phyloP scores from a whole-genome alignment of 1,140 invertebrate species.

The Drosophila rufa region DNA sequence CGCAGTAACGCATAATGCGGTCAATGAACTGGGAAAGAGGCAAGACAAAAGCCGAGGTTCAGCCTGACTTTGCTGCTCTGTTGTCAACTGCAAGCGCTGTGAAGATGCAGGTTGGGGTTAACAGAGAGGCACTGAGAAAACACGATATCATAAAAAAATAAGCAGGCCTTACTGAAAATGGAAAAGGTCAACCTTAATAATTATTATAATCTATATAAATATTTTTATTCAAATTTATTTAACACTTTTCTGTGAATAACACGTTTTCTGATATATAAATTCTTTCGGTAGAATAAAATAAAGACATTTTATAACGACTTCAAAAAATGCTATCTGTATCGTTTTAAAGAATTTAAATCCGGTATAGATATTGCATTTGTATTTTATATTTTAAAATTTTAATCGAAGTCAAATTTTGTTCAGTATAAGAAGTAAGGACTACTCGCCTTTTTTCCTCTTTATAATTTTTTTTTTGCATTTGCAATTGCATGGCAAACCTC shows the following conservation, averaged over 20 bases:
- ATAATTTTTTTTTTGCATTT: conserved; percentile 44
- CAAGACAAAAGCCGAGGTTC: conserved; percentile 39
- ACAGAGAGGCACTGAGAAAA: conserved; percentile 1
- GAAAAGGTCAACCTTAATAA: too few species aligned
- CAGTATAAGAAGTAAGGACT: conserved; percentile 21
- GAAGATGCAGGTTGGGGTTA: conserved; percentile 36
- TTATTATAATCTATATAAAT: too few species aligned
- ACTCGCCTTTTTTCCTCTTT: conserved; percentile 25
- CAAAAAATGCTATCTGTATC: too few species aligned
- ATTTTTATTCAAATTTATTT: too few species aligned
- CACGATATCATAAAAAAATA: not conserved
- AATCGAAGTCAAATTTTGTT: not conserved
- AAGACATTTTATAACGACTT: too few species aligned
- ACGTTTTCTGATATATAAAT: too few species aligned
- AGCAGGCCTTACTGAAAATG: too few species aligned
- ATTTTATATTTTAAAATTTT: too few species aligned
- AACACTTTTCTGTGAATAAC: too few species aligned
- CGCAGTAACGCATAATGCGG: conserved; percentile 68
- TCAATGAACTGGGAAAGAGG: conserved; percentile 69
- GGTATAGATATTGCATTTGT: too few species aligned
- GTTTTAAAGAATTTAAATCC: too few species aligned
- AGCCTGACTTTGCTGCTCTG: conserved; percentile 35
- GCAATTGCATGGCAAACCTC: conserved; percentile 59
- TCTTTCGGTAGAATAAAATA: too few species aligned
- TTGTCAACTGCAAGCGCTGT: conserved; percentile 62